Conservation (phyloP, 2,888 invertebrate species). For the Napeogenes sylphis region DNA sequence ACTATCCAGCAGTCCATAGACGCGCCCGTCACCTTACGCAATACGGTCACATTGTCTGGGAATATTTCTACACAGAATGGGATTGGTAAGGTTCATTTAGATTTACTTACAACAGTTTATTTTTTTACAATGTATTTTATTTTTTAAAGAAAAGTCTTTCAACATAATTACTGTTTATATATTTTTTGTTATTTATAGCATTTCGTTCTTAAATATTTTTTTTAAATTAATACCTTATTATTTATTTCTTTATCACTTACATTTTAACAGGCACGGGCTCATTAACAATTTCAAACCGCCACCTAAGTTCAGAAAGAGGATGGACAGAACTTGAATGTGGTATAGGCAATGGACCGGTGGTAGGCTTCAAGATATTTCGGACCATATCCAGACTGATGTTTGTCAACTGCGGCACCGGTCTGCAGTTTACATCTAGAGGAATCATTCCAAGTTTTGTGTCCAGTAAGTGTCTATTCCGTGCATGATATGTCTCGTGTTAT, state of each 20-base stretch:
- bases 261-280: conserved; percentile 85
- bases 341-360: conserved; percentile 89
- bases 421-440: conserved; percentile 88
- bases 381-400: conserved; percentile 85
- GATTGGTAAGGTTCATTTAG: conserved; percentile 73
- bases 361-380: conserved; percentile 88
- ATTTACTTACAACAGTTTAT: no score
- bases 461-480: conserved; percentile 72
- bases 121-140: no score
- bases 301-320: conserved; percentile 88
- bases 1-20: conserved; percentile 95
- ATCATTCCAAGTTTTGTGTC: conserved; percentile 86
- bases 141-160: no score
- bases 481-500: not conserved
- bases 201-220: not conserved
- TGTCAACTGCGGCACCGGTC: conserved; percentile 84
- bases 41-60: conserved; percentile 90
- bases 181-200: not conserved
- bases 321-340: conserved; percentile 93
- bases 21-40: conserved; percentile 90
- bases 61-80: conserved; percentile 92
- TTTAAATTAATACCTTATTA: conserved; percentile 14
- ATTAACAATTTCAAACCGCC: conserved; percentile 86
- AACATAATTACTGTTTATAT: no score
- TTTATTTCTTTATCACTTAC: no score